Evolutionary conservation across 2,113 vertebrate species (phyloP).

Genomic region (Silurus asotus): DNA sequence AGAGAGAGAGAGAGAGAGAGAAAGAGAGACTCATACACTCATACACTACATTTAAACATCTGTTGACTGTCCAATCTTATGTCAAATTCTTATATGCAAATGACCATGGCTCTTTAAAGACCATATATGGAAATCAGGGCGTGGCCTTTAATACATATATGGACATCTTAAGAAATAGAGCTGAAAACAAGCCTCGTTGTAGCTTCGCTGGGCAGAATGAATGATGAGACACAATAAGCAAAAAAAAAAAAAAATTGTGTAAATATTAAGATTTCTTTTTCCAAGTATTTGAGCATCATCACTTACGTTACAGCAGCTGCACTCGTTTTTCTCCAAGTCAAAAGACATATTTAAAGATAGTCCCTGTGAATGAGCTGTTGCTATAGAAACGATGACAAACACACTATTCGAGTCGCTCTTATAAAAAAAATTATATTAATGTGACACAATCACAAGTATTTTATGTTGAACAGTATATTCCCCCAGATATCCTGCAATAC

Average conservation of each 20-base stretch:
- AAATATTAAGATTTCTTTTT: not conserved
- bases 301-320: not conserved
- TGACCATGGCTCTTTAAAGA: not conserved
- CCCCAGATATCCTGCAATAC: not conserved
- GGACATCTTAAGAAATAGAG: not conserved
- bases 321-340: not conserved
- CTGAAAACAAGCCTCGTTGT: not conserved
- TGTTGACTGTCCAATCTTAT: not conserved
- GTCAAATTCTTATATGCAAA: not conserved
- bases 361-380: not conserved
- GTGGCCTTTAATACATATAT: not conserved
- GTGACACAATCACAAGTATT: not conserved
- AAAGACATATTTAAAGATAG: not conserved
- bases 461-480: not conserved
- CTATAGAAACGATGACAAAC: no score
- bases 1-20: slow-evolving; percentile 8
- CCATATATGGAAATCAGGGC: not conserved
- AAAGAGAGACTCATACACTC: no score
- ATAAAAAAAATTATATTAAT: not conserved
- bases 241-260: not conserved
- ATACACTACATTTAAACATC: not conserved
- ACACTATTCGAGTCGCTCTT: not conserved
- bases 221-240: not conserved
- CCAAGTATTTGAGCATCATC: not conserved
- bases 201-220: not conserved